Conservation (phyloP, 2,888 invertebrate genomes). For the Cheilosia scutellata region DNA sequence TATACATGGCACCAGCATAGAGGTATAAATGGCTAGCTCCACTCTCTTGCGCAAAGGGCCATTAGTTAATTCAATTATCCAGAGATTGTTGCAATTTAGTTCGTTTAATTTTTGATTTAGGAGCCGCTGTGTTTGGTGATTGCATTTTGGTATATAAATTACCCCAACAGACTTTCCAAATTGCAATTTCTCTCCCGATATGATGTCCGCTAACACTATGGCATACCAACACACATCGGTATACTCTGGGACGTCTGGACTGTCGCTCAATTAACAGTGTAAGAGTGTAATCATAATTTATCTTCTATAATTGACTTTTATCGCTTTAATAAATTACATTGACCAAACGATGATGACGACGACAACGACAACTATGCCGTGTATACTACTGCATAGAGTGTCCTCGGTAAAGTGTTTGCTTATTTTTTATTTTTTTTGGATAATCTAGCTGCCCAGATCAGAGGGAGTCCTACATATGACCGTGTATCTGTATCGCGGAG, state of each 20-base stretch:
- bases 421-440: slow-evolving; percentile 10
- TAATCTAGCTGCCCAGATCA: slow-evolving; percentile 23
- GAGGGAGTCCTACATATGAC: slow-evolving; percentile 25
- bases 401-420: slow-evolving; percentile 11
- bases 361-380: slow-evolving; percentile 21
- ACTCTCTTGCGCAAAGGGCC: slow-evolving; percentile 27
- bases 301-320: slow-evolving; percentile 74
- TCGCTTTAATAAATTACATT: slow-evolving; percentile 69
- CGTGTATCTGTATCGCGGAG: slow-evolving; percentile 19
- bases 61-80: slow-evolving; percentile 69
- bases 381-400: slow-evolving; percentile 8
- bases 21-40: slow-evolving; percentile 11
- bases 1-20: neutral
- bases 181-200: slow-evolving; percentile 48
- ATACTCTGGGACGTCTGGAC: neutral
- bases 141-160: slow-evolving; percentile 65
- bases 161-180: slow-evolving; percentile 49
- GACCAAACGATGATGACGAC: slow-evolving; percentile 56
- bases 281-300: slow-evolving; percentile 72
- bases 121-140: slow-evolving; percentile 36
- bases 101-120: slow-evolving; percentile 69
- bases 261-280: slow-evolving; percentile 70
- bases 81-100: slow-evolving; percentile 69
- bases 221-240: neutral
- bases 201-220: neutral